Conservation (phyloP, 1,140 invertebrate species). For the Holotrichia oblita region DNA sequence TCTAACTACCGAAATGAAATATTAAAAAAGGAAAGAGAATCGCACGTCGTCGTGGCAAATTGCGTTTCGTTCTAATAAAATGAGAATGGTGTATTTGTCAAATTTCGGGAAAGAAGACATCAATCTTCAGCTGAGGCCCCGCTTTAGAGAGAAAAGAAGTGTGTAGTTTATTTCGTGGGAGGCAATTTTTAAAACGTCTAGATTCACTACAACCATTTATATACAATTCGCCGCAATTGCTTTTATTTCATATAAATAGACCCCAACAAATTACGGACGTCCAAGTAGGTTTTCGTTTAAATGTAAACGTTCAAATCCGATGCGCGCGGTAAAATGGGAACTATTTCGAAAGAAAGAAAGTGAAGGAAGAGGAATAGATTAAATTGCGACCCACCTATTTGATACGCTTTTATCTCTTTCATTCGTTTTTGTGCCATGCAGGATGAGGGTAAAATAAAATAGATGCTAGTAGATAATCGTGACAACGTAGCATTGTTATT, state of each 20-base stretch:
- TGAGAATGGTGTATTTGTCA: conserved; percentile 25
- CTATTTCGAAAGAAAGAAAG: not conserved
- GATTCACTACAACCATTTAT: conserved; percentile 21
- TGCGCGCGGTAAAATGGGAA: not conserved
- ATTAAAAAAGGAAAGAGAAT: not conserved
- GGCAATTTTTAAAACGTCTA: conserved; percentile 33
- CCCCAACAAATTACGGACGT: not conserved
- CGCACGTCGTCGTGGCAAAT: conserved; percentile 16
- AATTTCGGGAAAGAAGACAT: conserved; percentile 36
- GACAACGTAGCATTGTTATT: too few species aligned
- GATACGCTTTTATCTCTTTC: too few species aligned
- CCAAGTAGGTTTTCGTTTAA: not conserved
- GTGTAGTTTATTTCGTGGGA: conserved; percentile 21
- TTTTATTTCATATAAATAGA: conserved; percentile 29
- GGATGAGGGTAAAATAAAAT: too few species aligned
- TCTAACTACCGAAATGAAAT: not conserved
- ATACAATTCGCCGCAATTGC: conserved; percentile 25
- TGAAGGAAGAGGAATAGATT: not conserved
- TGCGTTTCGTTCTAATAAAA: conserved; percentile 22
- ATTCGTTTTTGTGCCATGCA: too few species aligned
- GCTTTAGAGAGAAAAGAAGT: not conserved
- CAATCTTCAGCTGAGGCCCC: conserved; percentile 6
- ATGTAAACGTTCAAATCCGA: not conserved
- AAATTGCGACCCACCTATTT: not conserved
- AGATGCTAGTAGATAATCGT: too few species aligned